Base-by-base conservation (phyloP, 2,888 invertebrate genomes). In the Aphodius granarius region DNA sequence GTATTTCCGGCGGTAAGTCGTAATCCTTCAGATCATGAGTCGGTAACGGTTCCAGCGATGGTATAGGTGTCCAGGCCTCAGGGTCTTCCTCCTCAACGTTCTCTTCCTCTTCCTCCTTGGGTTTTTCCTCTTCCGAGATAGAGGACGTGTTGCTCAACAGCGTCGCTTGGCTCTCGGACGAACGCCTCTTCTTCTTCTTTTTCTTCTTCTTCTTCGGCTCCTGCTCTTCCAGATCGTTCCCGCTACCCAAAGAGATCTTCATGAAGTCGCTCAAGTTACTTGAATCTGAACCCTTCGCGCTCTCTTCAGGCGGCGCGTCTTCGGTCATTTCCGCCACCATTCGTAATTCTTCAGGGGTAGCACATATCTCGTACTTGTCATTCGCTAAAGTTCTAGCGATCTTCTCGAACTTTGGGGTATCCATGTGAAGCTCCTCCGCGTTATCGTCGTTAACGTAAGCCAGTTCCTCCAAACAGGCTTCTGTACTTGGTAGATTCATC, bases 401-500 rank as follows among this genome's bases (percentile, higher is more conserved):
- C 22, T 68, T 68, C 22, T 68, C 68, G 16, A 68, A 68, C 21
- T 20, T 68, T 18, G 20, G 68, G 2, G 21, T 20, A 13, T 68
- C 68, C 16, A 68, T n/a, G 16, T 68, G 68, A 6, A 20, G 21
- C 15, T 68, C 68, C 5, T 68, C 68, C 1, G 22, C 5, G 13
- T 20, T 20, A 3, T 68, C 68, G 9, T 68, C 68, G 68, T 68
- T 68, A 5, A 68, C 20, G 22, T 68, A 68, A 21, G n/a, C 68
- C 21, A 68, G 20, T 20, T 68, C 68, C 13, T 3, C n/a, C 19
- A 68, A 4, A 20, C 68, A 68, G 22, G 13, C 68, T 21, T 20
- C 68, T 19, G n/a, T 18, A 13, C n/a, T 16, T 4, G 68, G 68
- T n/a, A 68, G 20, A n/a, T 20, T 20, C 68, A 68, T 68, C 15